Conservation (phyloP, 1,140 invertebrate species). For the Mya arenaria region DNA sequence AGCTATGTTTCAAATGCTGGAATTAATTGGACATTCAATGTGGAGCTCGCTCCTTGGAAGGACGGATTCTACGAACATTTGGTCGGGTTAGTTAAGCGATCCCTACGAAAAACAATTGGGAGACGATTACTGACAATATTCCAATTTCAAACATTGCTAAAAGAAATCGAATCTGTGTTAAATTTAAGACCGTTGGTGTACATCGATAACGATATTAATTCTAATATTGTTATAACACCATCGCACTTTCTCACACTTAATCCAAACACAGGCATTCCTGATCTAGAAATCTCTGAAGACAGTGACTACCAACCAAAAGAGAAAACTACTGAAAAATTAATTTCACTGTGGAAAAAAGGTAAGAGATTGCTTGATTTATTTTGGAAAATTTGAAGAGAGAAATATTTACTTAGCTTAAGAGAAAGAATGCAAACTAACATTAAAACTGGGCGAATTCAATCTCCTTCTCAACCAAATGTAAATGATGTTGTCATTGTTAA, state of each 20-base stretch:
- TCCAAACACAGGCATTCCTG: slow-evolving; percentile 19
- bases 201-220: slow-evolving; percentile 28
- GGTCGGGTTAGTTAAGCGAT: neutral
- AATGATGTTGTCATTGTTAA: slow-evolving; percentile 5
- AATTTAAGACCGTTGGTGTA: slow-evolving; percentile 37
- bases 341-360: neutral
- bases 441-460: neutral
- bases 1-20: neutral
- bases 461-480: neutral
- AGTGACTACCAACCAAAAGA: neutral
- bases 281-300: neutral
- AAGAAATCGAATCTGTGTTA: slow-evolving; percentile 24
- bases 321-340: neutral
- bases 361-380: neutral
- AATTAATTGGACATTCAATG: slow-evolving; percentile 4
- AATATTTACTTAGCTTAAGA: neutral
- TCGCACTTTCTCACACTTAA: slow-evolving; percentile 25
- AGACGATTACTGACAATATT: neutral
- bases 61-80: neutral
- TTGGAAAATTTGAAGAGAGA: neutral
- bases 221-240: neutral
- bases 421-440: neutral
- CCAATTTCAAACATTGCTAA: slow-evolving; percentile 11
- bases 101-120: neutral
- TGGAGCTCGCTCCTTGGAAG: neutral